Percentiles rank a stretch among this genome's conserved stretches.
Conservation (phyloP, 2,797 vertebrate species). For the Enoplosus armatus region DNA sequence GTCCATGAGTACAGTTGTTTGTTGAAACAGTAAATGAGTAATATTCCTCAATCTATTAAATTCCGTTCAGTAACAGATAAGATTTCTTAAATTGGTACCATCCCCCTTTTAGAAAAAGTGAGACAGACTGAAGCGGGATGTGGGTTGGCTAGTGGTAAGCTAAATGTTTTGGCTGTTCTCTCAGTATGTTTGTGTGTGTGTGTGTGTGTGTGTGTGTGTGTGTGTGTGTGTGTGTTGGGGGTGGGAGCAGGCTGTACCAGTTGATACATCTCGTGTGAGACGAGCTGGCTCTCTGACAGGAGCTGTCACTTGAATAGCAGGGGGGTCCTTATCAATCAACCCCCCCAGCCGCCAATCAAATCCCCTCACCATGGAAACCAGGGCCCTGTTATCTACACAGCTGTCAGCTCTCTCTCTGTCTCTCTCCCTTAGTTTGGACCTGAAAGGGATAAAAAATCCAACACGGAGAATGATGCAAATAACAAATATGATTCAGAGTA, state of each 20-base stretch:
- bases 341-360: constrained; percentile 80
- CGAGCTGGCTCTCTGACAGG: constrained; percentile 83
- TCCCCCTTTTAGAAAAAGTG: not conserved
- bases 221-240: constrained; percentile 60
- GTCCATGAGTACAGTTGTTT: not conserved
- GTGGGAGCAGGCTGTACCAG: constrained; percentile 70
- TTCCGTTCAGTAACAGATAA: not conserved
- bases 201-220: constrained; percentile 40
- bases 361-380: constrained; percentile 71
- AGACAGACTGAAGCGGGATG: not conserved
- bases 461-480: constrained; percentile 23
- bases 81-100: not conserved
- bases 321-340: constrained; percentile 87
- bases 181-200: constrained; percentile 5
- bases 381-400: constrained; percentile 73
- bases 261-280: constrained; percentile 86
- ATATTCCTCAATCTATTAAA: too few species aligned
- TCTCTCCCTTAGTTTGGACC: not conserved
- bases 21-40: not conserved
- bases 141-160: not conserved
- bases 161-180: constrained; percentile 26
- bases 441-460: not conserved
- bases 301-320: constrained; percentile 87
- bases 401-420: constrained; percentile 61
- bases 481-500: not conserved